Conservation (phyloP, 2,888 invertebrate species). For the Cephus pulcher region DNA sequence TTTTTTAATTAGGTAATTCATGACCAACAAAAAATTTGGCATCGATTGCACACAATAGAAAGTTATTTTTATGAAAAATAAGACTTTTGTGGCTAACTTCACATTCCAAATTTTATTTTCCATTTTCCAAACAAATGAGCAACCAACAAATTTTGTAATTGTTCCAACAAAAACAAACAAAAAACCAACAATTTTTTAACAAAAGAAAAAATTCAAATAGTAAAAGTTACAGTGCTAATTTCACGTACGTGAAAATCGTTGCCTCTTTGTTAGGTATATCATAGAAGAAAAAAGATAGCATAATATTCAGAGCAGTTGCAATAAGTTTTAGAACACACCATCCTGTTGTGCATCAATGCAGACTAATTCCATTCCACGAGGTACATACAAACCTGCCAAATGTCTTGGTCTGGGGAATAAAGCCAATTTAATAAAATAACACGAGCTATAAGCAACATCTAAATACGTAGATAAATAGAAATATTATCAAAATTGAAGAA, state of each 20-base stretch:
- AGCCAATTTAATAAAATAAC: neutral
- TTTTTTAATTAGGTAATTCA: no score
- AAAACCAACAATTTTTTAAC: no score
- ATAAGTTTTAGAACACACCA: neutral
- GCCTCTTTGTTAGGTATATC: neutral
- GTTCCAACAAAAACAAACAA: no score
- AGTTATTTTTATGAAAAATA: no score
- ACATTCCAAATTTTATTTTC: no score
- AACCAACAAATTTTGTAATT: no score
- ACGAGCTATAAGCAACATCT: neutral
- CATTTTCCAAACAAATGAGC: no score
- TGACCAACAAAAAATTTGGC: no score
- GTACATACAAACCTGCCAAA: neutral
- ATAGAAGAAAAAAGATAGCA: neutral
- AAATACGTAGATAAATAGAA: neutral
- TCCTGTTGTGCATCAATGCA: neutral
- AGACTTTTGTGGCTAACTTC: no score
- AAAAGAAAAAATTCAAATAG: no score
- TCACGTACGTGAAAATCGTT: neutral
- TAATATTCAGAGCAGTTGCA: neutral
- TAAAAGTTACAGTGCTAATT: no score
- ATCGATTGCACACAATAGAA: no score
- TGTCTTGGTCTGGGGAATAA: neutral
- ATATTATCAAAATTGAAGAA: neutral
- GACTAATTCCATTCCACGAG: neutral